phyloP scores from a whole-genome alignment of 2,888 invertebrate genomes.

The Perithous albicinctus region DNA sequence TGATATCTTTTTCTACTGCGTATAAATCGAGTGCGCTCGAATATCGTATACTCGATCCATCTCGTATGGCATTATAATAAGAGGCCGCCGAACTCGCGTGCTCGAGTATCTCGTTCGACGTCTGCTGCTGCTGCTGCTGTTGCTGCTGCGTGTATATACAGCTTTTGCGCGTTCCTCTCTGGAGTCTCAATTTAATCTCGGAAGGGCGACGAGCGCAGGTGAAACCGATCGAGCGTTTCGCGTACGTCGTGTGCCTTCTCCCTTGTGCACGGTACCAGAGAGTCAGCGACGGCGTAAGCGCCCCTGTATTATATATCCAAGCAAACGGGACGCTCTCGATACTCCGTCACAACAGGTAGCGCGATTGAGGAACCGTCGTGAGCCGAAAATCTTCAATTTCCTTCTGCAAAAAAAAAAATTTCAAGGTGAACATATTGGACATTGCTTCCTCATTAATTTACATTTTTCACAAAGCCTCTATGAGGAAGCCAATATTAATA shows the following conservation, averaged over 20 bases:
- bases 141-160: neutral
- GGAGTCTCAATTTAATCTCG: conserved; percentile 44
- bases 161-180: conserved; percentile 35
- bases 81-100: conserved; percentile 8
- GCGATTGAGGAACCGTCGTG: conserved; percentile 36
- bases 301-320: conserved; percentile 9
- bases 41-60: conserved; percentile 12
- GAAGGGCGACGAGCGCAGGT: conserved; percentile 51
- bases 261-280: neutral
- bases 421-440: neutral
- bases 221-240: conserved; percentile 54
- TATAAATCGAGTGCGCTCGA: neutral
- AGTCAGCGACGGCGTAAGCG: neutral
- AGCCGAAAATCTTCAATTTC: conserved; percentile 39
- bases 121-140: neutral
- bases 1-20: neutral
- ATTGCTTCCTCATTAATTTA: too few species aligned
- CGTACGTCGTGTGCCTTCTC: neutral
- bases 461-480: too few species aligned
- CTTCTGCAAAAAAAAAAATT: neutral
- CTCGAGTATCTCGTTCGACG: conserved; percentile 15
- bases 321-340: conserved; percentile 16
- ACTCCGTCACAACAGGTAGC: conserved; percentile 66
- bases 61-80: conserved; percentile 26
- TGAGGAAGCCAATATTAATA: too few species aligned